A percentile compares a stretch with the other conserved stretches of the same genome.
Conservation (phyloP, 2,888 invertebrate genomes). For the Eugnorisma glareosa region DNA sequence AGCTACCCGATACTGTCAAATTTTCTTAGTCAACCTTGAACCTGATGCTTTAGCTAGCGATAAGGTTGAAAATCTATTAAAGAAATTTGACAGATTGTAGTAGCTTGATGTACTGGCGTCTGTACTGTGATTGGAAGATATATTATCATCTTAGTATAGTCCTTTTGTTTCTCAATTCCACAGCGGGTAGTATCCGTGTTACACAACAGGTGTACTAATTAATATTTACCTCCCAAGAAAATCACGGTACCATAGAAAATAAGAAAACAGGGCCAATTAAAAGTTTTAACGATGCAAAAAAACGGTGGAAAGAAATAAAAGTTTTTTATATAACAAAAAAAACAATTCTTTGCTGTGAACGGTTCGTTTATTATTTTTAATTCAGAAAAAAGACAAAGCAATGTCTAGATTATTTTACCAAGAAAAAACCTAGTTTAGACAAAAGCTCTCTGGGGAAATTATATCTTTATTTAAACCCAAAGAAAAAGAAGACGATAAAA, state of each 20-base stretch:
- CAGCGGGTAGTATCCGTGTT: neutral
- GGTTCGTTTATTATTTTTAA: constrained; percentile 19
- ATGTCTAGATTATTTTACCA: constrained; percentile 13
- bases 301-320: neutral
- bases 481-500: neutral
- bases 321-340: neutral
- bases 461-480: neutral
- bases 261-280: neutral
- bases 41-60: too few species aligned
- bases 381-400: constrained; percentile 14
- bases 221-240: neutral
- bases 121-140: too few species aligned
- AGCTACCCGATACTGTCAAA: too few species aligned
- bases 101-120: too few species aligned
- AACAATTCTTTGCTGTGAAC: neutral
- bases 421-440: constrained; percentile 1
- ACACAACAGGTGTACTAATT: neutral
- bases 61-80: too few species aligned
- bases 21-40: too few species aligned
- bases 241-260: neutral
- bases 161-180: too few species aligned
- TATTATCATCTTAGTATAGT: too few species aligned
- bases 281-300: constrained; percentile 4
- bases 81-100: too few species aligned
- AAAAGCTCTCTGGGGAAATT: constrained; percentile 27